These are phyloP conservation scores for Macaca fascicularis DNA, from an alignment of 2,113 vertebrate genomes.

Conservation along the genomic window T2T-MFA8v1.1 NC_088384.1:117358501-117359000, in stretches of 20 bases:
- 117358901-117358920: accelerated
- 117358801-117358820: neutral
- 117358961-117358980: neutral
- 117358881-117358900: neutral
- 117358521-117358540: accelerated
- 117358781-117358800: neutral
- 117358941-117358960: neutral
- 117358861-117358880: neutral
- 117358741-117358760: neutral
- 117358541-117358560: too few species aligned
- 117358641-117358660: too few species aligned
- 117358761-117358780: neutral
- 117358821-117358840: neutral
- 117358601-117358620: accelerated
- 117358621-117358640: neutral
- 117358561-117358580: neutral
- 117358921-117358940: neutral
- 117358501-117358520: accelerated
- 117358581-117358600: neutral
- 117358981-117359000: neutral
- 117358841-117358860: accelerated
- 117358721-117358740: accelerated
- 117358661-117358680: neutral
- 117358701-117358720: accelerated
- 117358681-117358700: neutral